phyloP scores from a whole-genome alignment of 2,797 vertebrate genomes.

The Tympanoctomys barrerae region DNA sequence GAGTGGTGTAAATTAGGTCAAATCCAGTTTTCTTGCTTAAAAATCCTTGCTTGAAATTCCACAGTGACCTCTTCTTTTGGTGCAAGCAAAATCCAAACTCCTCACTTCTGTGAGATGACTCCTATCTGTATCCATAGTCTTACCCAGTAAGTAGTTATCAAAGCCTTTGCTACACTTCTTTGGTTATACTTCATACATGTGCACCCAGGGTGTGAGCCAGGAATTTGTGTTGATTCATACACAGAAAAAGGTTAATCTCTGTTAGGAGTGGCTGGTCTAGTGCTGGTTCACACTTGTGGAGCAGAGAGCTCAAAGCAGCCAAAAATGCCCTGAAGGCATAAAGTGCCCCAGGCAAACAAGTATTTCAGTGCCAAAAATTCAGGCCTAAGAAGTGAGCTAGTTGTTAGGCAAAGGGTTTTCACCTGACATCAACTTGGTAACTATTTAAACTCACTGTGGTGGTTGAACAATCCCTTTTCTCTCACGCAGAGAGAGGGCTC shows the following conservation, averaged over 20 bases:
- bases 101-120: neutral
- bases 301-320: too few species aligned
- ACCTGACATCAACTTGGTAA: too few species aligned
- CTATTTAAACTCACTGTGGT: too few species aligned
- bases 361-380: too few species aligned
- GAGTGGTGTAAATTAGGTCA: neutral
- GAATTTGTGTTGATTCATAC: neutral
- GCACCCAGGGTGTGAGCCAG: neutral
- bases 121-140: neutral
- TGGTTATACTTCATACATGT: neutral
- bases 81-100: neutral
- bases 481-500: too few species aligned
- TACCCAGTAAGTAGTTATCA: neutral
- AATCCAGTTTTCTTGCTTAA: constrained; percentile 3
- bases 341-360: too few species aligned
- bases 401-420: too few species aligned
- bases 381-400: too few species aligned
- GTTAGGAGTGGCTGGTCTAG: too few species aligned
- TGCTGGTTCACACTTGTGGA: too few species aligned
- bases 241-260: neutral
- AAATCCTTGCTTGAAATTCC: neutral
- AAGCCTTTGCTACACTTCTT: constrained; percentile 25
- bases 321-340: too few species aligned
- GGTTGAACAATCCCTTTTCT: too few species aligned
- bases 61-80: neutral